Conservation (phyloP, 2,113 vertebrate genomes). For the Ranitomeya imitator region DNA sequence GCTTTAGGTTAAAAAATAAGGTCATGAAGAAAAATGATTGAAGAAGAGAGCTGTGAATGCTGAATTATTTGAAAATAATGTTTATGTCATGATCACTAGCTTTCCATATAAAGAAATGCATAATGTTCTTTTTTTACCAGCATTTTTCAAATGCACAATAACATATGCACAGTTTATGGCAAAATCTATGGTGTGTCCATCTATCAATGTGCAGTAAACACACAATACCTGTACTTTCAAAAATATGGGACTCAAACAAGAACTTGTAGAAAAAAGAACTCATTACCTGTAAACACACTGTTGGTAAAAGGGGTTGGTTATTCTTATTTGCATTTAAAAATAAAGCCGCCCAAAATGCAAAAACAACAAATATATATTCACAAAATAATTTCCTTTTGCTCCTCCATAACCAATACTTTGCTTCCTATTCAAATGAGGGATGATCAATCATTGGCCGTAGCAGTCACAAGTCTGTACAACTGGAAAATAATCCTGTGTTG, state of each 20-base stretch:
- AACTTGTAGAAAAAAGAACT: too few species aligned
- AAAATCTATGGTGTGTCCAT: neutral
- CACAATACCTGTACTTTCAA: neutral
- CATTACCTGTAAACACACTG: too few species aligned
- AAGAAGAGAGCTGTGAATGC: neutral
- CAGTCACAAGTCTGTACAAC: too few species aligned
- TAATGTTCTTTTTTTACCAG: neutral
- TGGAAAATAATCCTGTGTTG: too few species aligned
- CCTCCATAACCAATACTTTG: too few species aligned
- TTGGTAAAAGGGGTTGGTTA: too few species aligned
- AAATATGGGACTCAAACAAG: neutral
- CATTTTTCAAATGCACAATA: neutral
- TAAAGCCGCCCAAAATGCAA: too few species aligned
- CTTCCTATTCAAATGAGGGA: too few species aligned
- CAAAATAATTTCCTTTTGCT: too few species aligned
- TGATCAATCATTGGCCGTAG: too few species aligned
- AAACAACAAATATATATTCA: too few species aligned
- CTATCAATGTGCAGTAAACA: neutral
- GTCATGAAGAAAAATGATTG: conserved; percentile 22
- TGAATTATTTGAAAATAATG: neutral
- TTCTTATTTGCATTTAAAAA: too few species aligned
- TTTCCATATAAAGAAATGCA: neutral
- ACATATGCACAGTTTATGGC: neutral
- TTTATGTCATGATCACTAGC: neutral
- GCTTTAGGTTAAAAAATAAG: conserved; percentile 18